These are phyloP conservation scores for Bembecia ichneumoniformis DNA, from an alignment of 2,888 invertebrate species.

Conservation along the genomic window DNA sequence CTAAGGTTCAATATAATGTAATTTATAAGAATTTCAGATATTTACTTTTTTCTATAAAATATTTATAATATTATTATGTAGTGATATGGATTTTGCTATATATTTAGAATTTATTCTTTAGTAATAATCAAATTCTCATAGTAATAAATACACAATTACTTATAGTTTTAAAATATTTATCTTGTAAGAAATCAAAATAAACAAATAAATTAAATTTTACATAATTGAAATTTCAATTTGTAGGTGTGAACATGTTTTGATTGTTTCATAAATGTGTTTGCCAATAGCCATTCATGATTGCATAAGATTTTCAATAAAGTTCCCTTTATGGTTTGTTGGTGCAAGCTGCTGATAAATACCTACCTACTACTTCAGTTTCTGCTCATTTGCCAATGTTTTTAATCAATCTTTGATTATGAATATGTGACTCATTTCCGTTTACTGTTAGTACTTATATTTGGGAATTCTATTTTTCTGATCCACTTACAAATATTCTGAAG, in stretches of 20 bases:
- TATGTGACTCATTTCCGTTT: slow-evolving; percentile 41
- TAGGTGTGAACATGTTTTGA: slow-evolving; percentile 34
- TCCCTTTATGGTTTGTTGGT: slow-evolving; percentile 48
- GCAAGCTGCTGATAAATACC: slow-evolving; percentile 39
- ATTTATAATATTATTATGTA: too few relatives aligned
- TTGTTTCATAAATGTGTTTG: slow-evolving; percentile 47
- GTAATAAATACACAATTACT: too few relatives aligned
- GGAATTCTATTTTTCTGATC: too few relatives aligned
- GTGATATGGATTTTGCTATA: too few relatives aligned
- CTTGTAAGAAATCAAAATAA: too few relatives aligned
- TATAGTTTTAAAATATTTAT: too few relatives aligned
- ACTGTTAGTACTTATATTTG: slow-evolving; percentile 2
- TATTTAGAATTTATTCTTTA: too few relatives aligned
- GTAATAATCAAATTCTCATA: too few relatives aligned
- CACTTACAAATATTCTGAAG: too few relatives aligned
- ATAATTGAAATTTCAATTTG: slow-evolving; percentile 16
- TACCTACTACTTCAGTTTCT: slow-evolving; percentile 16
- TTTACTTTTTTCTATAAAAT: too few relatives aligned
- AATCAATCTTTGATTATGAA: slow-evolving; percentile 51
- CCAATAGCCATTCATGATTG: slow-evolving; percentile 59
- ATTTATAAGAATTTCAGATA: too few relatives aligned
- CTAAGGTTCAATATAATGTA: too few relatives aligned
- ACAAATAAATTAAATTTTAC: slow-evolving; percentile 20
- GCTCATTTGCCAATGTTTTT: slow-evolving; percentile 30
- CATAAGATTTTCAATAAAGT: slow-evolving; percentile 67